A percentile compares a stretch with the other conserved stretches of the same genome.
Evolutionary conservation across 2,113 vertebrate species (phyloP).

Genomic region (Epinephelus cyanopodus): DNA sequence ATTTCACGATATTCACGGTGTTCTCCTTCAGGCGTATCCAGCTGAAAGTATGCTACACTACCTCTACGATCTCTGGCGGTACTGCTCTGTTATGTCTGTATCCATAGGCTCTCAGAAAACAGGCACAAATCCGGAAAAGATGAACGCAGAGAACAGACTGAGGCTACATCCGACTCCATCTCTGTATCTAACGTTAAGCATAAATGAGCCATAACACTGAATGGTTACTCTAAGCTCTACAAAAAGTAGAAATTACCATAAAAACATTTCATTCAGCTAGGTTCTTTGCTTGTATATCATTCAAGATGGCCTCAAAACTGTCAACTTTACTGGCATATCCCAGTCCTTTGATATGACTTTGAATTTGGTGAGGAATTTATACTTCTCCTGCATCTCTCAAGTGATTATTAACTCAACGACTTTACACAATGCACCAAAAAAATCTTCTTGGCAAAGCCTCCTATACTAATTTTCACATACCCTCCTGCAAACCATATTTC

Average conservation of each 20-base stretch:
- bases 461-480: conserved; percentile 25
- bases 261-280: background rate
- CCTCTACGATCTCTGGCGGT: too few species aligned
- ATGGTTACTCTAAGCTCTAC: too few species aligned
- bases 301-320: background rate
- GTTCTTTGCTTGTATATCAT: background rate
- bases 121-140: too few species aligned
- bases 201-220: too few species aligned
- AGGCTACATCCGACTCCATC: too few species aligned
- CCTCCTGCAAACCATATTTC: conserved; percentile 26
- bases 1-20: too few species aligned
- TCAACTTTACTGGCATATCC: background rate
- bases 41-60: too few species aligned
- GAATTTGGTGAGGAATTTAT: background rate
- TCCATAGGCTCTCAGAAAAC: too few species aligned
- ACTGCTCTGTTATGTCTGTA: too few species aligned
- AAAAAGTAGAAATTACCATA: background rate
- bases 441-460: background rate
- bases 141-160: too few species aligned
- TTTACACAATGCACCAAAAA: conserved; percentile 12
- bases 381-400: background rate
- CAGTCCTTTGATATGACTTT: background rate
- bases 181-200: too few species aligned
- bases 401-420: background rate
- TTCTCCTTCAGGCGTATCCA: too few species aligned